Evolutionary conservation across 2,888 invertebrate species (phyloP).

Genomic region (Heliconius charithonia): DNA sequence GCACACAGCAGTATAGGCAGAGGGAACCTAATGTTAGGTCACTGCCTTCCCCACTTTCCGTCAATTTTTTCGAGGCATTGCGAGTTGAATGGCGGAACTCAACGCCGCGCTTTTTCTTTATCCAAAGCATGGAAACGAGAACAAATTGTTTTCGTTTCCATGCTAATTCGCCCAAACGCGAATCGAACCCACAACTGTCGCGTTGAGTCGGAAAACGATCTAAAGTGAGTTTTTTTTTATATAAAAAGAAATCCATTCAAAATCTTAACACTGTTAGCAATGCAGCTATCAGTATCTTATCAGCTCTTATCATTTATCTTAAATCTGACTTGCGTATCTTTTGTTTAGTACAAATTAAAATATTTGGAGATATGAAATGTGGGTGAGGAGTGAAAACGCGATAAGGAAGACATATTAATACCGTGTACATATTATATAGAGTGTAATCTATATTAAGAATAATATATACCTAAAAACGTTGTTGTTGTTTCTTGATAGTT

Average conservation of each 20-base stretch:
- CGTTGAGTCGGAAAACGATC: too few species aligned
- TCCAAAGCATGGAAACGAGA: too few species aligned
- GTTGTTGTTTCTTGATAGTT: constrained; percentile 5
- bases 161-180: too few species aligned
- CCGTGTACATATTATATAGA: not conserved
- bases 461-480: not conserved
- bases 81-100: too few species aligned
- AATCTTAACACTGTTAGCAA: not conserved
- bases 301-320: constrained; percentile 25
- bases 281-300: constrained; percentile 30
- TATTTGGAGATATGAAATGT: constrained; percentile 39
- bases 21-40: too few species aligned
- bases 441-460: not conserved
- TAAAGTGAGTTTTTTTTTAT: not conserved
- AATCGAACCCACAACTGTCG: too few species aligned
- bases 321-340: constrained; percentile 34
- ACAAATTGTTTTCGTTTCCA: too few species aligned
- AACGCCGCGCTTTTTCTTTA: too few species aligned
- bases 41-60: too few species aligned
- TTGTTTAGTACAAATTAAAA: constrained; percentile 42
- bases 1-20: too few species aligned
- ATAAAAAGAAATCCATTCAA: not conserved
- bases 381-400: constrained; percentile 41
- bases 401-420: constrained; percentile 29
- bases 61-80: too few species aligned